These are phyloP conservation scores for Philhelius pedissequus DNA, from an alignment of 2,888 invertebrate species.

Conservation along the genomic window DNA sequence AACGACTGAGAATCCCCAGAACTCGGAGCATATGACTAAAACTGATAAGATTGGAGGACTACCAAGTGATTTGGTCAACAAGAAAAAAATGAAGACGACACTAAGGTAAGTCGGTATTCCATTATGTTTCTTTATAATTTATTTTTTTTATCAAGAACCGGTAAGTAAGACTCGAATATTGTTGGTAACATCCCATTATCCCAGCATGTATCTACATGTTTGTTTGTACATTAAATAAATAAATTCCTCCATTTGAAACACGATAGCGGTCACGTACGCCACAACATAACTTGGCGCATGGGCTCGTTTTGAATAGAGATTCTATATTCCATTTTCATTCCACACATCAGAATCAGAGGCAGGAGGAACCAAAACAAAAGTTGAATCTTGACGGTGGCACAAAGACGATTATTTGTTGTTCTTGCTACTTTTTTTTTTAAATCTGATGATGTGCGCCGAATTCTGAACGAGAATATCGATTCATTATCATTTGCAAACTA, in stretches of 20 bases:
- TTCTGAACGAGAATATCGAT: not conserved
- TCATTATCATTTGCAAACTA: not conserved
- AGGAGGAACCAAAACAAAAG: not conserved
- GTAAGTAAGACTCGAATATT: not conserved
- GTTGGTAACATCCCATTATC: too few species aligned
- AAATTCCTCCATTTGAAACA: slow-evolving; percentile 51
- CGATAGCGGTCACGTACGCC: slow-evolving; percentile 55
- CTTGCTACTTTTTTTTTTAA: not conserved
- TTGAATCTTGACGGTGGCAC: not conserved
- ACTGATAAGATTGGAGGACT: slow-evolving; percentile 74
- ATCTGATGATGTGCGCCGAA: not conserved
- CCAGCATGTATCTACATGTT: not conserved
- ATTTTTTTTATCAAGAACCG: not conserved
- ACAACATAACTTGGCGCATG: slow-evolving; percentile 12
- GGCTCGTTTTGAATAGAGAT: slow-evolving; percentile 8
- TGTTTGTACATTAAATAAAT: not conserved
- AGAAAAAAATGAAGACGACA: slow-evolving; percentile 74
- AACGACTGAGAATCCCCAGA: slow-evolving; percentile 74
- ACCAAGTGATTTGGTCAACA: slow-evolving; percentile 73
- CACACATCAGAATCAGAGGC: not conserved
- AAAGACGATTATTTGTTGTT: not conserved
- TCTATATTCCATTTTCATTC: not conserved
- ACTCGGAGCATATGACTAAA: slow-evolving; percentile 73
- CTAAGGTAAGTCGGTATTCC: slow-evolving; percentile 70
- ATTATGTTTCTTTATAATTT: not conserved